Evolutionary conservation across 1,140 invertebrate species (phyloP), one percentile per base, ranked within the genome.

Genomic region (Sycobia sp.): DNA sequence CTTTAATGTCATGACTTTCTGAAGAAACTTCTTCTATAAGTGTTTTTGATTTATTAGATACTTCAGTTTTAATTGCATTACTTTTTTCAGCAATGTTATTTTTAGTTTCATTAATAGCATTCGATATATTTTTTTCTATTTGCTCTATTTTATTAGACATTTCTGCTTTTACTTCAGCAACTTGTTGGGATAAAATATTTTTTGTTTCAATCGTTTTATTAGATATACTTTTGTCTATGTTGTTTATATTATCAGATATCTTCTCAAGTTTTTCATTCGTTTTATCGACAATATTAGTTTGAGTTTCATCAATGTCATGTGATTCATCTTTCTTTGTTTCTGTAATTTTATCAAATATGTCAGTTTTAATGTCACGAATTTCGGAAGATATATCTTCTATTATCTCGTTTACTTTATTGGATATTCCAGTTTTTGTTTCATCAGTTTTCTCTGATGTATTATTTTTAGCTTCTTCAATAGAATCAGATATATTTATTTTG

Each of bases 11-110:
- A n/a, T n/a, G n/a, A n/a, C n/a, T n/a, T n/a, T n/a, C n/a, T n/a
- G n/a, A n/a, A n/a, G n/a, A n/a, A n/a, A n/a, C n/a, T n/a, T n/a
- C n/a, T n/a, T n/a, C n/a, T n/a, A n/a, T n/a, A n/a, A n/a, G n/a
- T n/a, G n/a, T n/a, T 25, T 50, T 27, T 14, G 11, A 11, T 50
- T 67, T 61, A 50, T 49, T 55, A 29, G 16, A 57, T 54, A 60
- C 53, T 18, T 62, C 36, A 36, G 9, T 64, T 38, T 51, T 53
- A 53, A 8, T 39, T 20, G n/a, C 36, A 23, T 25, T 23, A 18
- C 51, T 20, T 57, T 47, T 29, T 2, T n/a, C 18, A 67, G 29
- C 18, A 10, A 41, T 16, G 4, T 32, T 32, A 32, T 32, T 32
- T 7, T 7, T 11, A 32, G 11, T 32, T 7, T 32, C 29, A 32